Base-by-base conservation (phyloP, 2,888 invertebrate genomes). In the Agrochola lychnidis region DNA sequence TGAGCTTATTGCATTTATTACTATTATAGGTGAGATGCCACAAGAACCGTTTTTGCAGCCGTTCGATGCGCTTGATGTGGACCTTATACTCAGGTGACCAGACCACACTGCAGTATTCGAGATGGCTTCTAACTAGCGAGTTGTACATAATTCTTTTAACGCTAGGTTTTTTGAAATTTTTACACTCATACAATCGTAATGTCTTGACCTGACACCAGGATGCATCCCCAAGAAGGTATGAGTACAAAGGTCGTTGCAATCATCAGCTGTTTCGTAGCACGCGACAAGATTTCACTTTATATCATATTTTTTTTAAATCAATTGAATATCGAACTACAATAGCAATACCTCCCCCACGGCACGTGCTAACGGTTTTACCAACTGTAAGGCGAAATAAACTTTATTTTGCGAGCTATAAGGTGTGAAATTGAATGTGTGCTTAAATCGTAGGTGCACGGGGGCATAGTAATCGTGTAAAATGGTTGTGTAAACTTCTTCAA, bases 241-340 rank as follows among this genome's bases (percentile, higher is more conserved):
- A 56, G 51, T 68, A 76, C 66, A 84, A 82, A 83, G 81, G 73
- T 85, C 82, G 72, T 71, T 57, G 71, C 51, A 42, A 6, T 12
- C 4, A 77, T 79, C 86, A 86, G 87, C 86, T 86, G 86, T 76
- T 78, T 12, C 62, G 0, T 61, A 51, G 83, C 86, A 87, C 87
- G 86, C 83, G 87, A 77, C 83, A 81, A 87, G 83, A 87, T 85
- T 81, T 76, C 85, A 86, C 87, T 85, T 79, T 72, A 83, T 77
- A 80, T 64, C 56, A 73, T 48, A 7, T 70, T 78, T 84, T 86
- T 84, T 73, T 72, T 42, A 7, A 67, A 57, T 61, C 67, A 76
- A 69, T 87, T 84, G 77, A 74, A 76, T 56, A 80, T 59, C 1
- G 72, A 73, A 76, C 56, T 57, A 83, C 81, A 83, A 85, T 85